Evolutionary conservation across 2,113 vertebrate genomes (phyloP).

Genomic region (Galbula dea): DNA sequence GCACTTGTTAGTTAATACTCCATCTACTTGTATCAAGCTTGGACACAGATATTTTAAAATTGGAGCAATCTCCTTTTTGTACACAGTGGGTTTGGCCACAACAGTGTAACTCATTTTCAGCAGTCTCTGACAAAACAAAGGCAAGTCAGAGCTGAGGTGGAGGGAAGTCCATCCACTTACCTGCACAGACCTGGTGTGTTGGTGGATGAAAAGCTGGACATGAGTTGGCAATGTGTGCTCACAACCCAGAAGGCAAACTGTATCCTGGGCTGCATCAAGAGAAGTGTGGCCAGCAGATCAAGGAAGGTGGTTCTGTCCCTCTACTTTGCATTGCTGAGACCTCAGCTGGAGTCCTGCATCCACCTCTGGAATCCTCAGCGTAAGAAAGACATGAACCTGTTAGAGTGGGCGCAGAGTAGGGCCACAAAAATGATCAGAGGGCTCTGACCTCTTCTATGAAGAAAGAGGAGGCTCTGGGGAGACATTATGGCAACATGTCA

Average conservation of each 20-base stretch:
- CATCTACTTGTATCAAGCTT: background rate
- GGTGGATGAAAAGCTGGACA: no score
- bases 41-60: background rate
- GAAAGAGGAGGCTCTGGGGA: no score
- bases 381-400: background rate
- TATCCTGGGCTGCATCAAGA: no score
- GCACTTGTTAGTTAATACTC: background rate
- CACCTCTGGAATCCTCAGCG: background rate
- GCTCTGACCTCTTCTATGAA: no score
- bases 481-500: no score
- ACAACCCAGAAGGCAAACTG: no score
- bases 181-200: background rate
- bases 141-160: background rate
- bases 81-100: accelerated
- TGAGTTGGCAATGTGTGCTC: no score
- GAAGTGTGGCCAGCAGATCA: no score
- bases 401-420: background rate
- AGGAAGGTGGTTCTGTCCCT: no score
- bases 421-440: no score
- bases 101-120: background rate
- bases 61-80: background rate
- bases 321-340: no score
- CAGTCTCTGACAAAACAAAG: background rate
- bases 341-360: background rate
- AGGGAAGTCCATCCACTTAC: accelerated